Evolutionary conservation across 2,888 invertebrate species (phyloP).

Genomic region (Sesamia inferens): DNA sequence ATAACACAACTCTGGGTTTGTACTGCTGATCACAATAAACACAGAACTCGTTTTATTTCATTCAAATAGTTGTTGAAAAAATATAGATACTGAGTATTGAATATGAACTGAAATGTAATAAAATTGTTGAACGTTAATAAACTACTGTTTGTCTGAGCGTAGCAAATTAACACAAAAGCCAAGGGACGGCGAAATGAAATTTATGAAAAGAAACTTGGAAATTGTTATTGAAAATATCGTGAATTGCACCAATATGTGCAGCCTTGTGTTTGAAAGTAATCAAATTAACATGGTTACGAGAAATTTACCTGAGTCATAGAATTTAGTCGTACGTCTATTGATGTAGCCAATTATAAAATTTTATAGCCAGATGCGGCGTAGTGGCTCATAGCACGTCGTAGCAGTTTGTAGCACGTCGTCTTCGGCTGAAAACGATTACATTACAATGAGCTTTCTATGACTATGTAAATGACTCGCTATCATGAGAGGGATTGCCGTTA

Average conservation of each 20-base stretch:
- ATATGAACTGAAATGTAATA: not conserved
- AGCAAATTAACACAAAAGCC: not conserved
- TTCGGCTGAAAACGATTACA: conserved; percentile 1
- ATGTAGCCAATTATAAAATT: not conserved
- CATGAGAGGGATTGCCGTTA: too few species aligned
- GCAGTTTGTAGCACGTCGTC: not conserved
- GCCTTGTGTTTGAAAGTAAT: not conserved
- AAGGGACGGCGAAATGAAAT: not conserved
- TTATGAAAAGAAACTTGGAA: not conserved
- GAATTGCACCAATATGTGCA: not conserved
- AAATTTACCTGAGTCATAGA: not conserved
- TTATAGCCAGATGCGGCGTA: not conserved
- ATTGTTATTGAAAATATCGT: not conserved
- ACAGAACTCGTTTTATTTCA: not conserved
- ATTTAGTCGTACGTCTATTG: not conserved
- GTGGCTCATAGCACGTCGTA: not conserved
- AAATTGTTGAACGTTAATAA: not conserved
- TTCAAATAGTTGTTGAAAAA: not conserved
- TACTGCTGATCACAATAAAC: not conserved
- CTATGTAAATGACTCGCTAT: too few species aligned
- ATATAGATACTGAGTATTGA: not conserved
- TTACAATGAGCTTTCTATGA: conserved; percentile 1
- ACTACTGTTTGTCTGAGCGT: not conserved
- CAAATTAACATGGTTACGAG: not conserved
- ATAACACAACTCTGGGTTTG: not conserved